Conservation (phyloP, 2,888 invertebrate species). For the Norana najaformis region DNA sequence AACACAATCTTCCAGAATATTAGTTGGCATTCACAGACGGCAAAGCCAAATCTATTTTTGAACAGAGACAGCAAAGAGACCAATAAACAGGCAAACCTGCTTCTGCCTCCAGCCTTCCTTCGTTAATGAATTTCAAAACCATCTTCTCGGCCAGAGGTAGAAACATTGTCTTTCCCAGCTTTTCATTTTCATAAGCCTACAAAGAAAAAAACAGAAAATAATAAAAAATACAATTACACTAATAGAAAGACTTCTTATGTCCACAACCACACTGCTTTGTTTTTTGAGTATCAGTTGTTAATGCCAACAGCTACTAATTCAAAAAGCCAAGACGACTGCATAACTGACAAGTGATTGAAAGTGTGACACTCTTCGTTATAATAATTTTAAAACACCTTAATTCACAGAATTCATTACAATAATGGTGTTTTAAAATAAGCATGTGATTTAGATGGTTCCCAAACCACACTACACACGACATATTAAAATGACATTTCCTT, state of each 20-base stretch:
- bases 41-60: not conserved
- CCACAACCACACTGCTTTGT: not conserved
- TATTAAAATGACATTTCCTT: too few species aligned
- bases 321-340: too few species aligned
- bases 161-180: constrained; percentile 70
- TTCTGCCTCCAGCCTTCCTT: constrained; percentile 86
- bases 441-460: too few species aligned
- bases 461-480: too few species aligned
- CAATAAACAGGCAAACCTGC: constrained; percentile 66
- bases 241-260: not conserved
- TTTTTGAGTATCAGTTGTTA: not conserved
- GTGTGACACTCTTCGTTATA: too few species aligned
- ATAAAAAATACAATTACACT: not conserved
- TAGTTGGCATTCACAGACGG: too few species aligned
- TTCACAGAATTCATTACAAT: too few species aligned
- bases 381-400: too few species aligned
- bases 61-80: not conserved
- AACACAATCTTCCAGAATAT: too few species aligned
- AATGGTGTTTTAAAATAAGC: too few species aligned
- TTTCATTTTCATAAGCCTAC: constrained; percentile 57
- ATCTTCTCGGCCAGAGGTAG: constrained; percentile 88
- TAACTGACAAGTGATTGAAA: too few species aligned
- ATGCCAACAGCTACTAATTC: too few species aligned
- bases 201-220: constrained; percentile 8
- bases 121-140: constrained; percentile 84